These are phyloP conservation scores for Leucophenga maculata DNA, from an alignment of 2,888 invertebrate genomes.

Conservation along the genomic window DNA sequence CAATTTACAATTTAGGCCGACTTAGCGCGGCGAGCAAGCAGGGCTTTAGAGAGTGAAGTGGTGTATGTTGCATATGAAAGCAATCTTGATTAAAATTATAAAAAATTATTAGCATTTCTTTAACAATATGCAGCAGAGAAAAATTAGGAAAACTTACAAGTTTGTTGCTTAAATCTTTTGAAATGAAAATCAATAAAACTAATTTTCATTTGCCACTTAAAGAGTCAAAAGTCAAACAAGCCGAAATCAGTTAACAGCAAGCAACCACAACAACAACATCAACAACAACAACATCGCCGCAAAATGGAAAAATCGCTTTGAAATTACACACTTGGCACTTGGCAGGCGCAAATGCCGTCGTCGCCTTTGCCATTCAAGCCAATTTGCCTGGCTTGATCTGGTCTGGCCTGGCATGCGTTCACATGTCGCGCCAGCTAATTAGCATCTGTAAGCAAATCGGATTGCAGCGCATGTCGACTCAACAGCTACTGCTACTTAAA, in stretches of 20 bases:
- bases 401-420: conserved; percentile 1
- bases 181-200: background rate
- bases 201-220: conserved; percentile 30
- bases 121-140: conserved; percentile 3
- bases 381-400: background rate
- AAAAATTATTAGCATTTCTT: conserved; percentile 8
- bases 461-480: conserved; percentile 30
- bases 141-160: too few species aligned
- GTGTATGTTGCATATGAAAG: background rate
- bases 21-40: background rate
- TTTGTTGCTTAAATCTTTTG: conserved; percentile 36
- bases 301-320: background rate
- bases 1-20: background rate
- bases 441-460: conserved; percentile 41
- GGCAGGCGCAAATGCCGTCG: too few species aligned
- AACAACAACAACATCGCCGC: too few species aligned
- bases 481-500: conserved; percentile 28
- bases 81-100: conserved; percentile 16
- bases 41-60: background rate
- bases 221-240: conserved; percentile 32
- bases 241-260: conserved; percentile 27
- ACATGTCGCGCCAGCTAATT: conserved; percentile 57
- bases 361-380: background rate
- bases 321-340: too few species aligned
- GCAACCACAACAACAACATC: background rate